A percentile compares a stretch with the other conserved stretches of the same genome.
These are phyloP conservation scores for Mimachlamys varia DNA, from an alignment of 2,888 invertebrate species.

Conservation along the genomic window DNA sequence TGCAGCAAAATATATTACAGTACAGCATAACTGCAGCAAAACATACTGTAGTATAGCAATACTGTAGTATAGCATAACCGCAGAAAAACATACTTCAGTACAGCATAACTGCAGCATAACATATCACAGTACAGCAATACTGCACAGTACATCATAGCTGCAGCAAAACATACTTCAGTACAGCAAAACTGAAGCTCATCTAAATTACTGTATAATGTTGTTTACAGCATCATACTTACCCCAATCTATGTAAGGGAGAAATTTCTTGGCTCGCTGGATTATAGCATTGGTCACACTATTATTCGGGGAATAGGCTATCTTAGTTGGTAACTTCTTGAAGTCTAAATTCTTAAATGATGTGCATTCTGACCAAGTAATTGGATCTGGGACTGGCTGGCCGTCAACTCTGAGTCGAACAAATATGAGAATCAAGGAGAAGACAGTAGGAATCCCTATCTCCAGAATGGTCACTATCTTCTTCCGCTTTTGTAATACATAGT, in stretches of 20 bases:
- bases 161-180: too few relatives aligned
- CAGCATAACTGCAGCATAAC: too few relatives aligned
- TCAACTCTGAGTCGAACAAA: slow-evolving; percentile 87
- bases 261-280: slow-evolving; percentile 24
- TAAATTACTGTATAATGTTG: too few relatives aligned
- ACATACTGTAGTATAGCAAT: too few relatives aligned
- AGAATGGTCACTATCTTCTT: slow-evolving; percentile 87
- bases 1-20: too few relatives aligned
- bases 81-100: too few relatives aligned
- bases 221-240: slow-evolving; percentile 42
- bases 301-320: slow-evolving; percentile 66
- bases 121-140: too few relatives aligned
- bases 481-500: slow-evolving; percentile 89
- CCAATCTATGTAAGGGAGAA: slow-evolving; percentile 39
- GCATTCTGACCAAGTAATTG: slow-evolving; percentile 70
- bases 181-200: too few relatives aligned
- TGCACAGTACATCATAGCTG: too few relatives aligned
- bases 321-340: slow-evolving; percentile 37
- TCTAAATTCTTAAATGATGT: slow-evolving; percentile 42
- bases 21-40: too few relatives aligned
- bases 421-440: slow-evolving; percentile 85
- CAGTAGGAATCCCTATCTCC: slow-evolving; percentile 84
- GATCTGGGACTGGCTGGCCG: slow-evolving; percentile 81
- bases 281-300: slow-evolving; percentile 37
- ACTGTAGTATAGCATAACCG: too few relatives aligned